Base-by-base conservation (phyloP, 2,113 vertebrate species). In the Ceyx margarethae region DNA sequence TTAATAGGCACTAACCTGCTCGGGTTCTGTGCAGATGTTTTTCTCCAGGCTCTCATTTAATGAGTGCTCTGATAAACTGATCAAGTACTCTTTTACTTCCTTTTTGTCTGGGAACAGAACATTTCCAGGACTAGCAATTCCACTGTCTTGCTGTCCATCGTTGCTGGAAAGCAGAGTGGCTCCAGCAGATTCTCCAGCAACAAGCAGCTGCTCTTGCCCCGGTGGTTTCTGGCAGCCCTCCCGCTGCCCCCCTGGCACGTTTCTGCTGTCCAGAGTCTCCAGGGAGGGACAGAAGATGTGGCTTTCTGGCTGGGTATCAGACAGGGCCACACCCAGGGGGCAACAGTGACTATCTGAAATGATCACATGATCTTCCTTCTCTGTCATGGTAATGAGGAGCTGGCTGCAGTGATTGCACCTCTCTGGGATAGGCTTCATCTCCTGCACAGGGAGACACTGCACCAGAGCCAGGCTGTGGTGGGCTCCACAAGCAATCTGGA, bases 361-460 rank as follows among this genome's bases (percentile, higher is more conserved):
- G 91, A 99, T 99, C 71, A 99, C 99, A 9, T 99, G 99, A 95
- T 99, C 99, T 93, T 99, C 99, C 94, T 99, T 99, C 96, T 99
- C 99, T 0, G 97, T 99, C 99, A 99, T 99, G 16, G 99, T 99
- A 95, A 99, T 99, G 22, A 99, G 97, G 72, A 99, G 98, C 91
- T 99, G 99, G 91, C 99, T 98, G 94, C 99, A 99, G 78, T 99
- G 98, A 72, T 98, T 97, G 92, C 99, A 99, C 69, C 99, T 98
- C 94, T 99, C 99, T 23, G 98, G 98, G 25, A 98, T 97, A 17
- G 98, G 97, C 57, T 98, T 98, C 75, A 97, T 54, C 31, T 99
- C 98, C 85, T 98, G 98, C 2, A 98, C 97, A 51, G 97, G 96
- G 15, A 98, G 97, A 91, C 98, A 98, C 2, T 98, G 98, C 31